phyloP scores from a whole-genome alignment of 2,113 vertebrate species.

The Corythaixoides concolor region DNA sequence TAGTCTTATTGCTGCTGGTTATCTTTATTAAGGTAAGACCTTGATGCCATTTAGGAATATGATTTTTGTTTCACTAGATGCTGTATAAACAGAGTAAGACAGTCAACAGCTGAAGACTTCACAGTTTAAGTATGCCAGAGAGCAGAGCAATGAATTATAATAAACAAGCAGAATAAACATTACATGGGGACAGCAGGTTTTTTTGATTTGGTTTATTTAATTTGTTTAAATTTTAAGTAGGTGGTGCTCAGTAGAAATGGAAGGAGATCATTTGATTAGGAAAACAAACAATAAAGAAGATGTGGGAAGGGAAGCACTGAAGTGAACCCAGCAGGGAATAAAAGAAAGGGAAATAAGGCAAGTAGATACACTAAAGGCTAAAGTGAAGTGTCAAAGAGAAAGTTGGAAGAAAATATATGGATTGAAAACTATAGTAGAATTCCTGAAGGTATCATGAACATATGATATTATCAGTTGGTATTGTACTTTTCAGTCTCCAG shows the following conservation, averaged over 20 bases:
- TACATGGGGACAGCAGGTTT: neutral
- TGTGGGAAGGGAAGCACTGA: neutral
- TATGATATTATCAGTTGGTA: neutral
- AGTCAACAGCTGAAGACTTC: neutral
- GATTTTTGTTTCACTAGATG: neutral
- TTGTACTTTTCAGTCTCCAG: neutral
- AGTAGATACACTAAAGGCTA: neutral
- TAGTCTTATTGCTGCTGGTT: neutral
- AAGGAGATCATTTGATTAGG: neutral
- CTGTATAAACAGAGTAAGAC: neutral
- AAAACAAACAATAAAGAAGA: neutral
- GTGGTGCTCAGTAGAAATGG: neutral
- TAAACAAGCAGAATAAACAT: neutral
- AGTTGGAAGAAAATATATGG: neutral
- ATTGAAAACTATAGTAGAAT: neutral
- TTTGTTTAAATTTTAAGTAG: slow-evolving; percentile 5
- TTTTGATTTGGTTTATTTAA: neutral
- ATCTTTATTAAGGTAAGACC: neutral
- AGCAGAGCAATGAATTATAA: neutral
- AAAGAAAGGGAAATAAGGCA: neutral
- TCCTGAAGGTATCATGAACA: neutral
- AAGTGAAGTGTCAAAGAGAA: neutral
- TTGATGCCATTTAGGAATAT: neutral
- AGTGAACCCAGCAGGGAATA: neutral
- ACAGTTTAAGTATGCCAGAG: neutral